These are phyloP conservation scores for Aplysina aerophoba DNA, from an alignment of 37 sponge, comb jelly and placozoan species.

Conservation along the genomic window DNA sequence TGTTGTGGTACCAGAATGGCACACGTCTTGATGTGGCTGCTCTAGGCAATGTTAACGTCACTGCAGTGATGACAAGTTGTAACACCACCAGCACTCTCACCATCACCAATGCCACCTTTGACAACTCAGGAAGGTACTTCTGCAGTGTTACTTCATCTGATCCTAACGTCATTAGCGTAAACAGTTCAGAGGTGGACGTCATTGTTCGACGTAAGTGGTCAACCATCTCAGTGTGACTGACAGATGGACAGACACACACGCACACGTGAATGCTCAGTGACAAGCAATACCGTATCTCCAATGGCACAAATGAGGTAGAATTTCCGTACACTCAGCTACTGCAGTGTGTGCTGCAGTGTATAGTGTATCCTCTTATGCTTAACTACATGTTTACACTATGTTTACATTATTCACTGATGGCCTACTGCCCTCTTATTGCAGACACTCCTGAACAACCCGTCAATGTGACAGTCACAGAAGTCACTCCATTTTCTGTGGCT, in stretches of 20 bases:
- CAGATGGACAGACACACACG: background rate
- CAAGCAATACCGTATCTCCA: too few relatives aligned
- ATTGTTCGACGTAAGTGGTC: conserved; percentile 51
- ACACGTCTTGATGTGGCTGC: background rate
- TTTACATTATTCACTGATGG: too few relatives aligned
- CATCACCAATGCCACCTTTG: conserved; percentile 9
- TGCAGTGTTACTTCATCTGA: conserved; percentile 41
- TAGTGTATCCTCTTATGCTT: background rate
- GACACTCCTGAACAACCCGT: conserved; percentile 37
- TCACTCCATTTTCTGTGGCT: conserved; percentile 35
- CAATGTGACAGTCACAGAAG: conserved; percentile 19
- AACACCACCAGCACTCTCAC: conserved; percentile 17
- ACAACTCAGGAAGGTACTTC: conserved; percentile 47
- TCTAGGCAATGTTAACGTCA: background rate
- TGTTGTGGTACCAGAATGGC: conserved; percentile 59
- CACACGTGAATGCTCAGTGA: background rate
- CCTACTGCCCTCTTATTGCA: background rate
- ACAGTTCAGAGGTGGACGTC: conserved; percentile 3
- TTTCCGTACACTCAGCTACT: background rate
- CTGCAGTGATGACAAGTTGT: background rate
- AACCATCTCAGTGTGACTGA: background rate
- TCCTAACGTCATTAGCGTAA: background rate
- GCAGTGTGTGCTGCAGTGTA: background rate
- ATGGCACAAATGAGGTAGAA: too few relatives aligned
- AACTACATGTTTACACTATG: background rate